Base-by-base conservation (phyloP, 2,113 vertebrate species). In the Jacana jacana region DNA sequence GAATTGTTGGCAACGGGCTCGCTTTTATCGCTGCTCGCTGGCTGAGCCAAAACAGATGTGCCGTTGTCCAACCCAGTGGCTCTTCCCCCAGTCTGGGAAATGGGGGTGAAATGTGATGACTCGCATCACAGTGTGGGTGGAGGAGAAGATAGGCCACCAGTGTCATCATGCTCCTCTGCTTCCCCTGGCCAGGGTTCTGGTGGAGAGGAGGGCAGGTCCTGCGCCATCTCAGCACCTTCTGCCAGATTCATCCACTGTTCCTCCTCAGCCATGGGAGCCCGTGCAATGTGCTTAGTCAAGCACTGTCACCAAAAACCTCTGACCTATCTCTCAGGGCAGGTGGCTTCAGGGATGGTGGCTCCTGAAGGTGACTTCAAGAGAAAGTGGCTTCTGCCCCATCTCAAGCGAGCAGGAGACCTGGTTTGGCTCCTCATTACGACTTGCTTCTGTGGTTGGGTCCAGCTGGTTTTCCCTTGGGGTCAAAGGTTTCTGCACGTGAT, bases 1-100 rank as follows among this genome's bases (percentile, higher is more conserved):
- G 72, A 78, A 64, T 75, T 35, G 33, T 46, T 95, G 95, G 91
- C 93, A 93, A 40, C 0, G 1, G 22, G n/a, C 37, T 84, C 7
- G 1, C 48, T 89, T 84, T 60, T 78, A 70, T 83, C 30, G 1
- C 68, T 78, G 69, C 69, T 87, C 0, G 0, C 60, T 0, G 0
- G 69, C 80, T 64, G 68, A 81, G 89, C 77, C 73, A 92, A 79
- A 78, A 88, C 71, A 92, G 84, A 66, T 0, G 18, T 0, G 1
- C n/a, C 0, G 3, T 70, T 92, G 78, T 88, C 86, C 91, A 93
- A 55, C 60, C 23, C 42, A 33, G 48, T 0, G 0, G 40, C 57
- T 95, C 65, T 86, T 87, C 81, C 54, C 93, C 81, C 5, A 3
- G 54, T 57, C 23, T 70, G 66, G 48, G 81, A 71, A 89, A 68